Evolutionary conservation across 2,113 vertebrate species (phyloP).

Genomic region (Amphilophus citrinellus): DNA sequence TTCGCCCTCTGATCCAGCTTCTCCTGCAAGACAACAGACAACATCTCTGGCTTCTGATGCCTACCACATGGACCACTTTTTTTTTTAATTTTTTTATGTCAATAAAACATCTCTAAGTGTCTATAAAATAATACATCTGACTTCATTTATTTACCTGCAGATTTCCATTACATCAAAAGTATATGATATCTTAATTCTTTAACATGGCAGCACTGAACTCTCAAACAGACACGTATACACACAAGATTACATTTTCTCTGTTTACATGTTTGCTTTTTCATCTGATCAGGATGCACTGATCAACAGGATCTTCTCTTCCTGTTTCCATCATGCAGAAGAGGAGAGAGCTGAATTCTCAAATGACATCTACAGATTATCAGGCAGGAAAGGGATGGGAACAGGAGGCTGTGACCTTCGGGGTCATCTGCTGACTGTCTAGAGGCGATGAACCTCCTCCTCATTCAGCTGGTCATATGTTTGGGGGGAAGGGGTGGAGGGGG

Average conservation of each 20-base stretch:
- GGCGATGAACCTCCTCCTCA: neutral
- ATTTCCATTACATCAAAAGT: neutral
- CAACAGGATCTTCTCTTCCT: conserved; percentile 34
- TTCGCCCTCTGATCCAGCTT: neutral
- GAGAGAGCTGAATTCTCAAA: conserved; percentile 22
- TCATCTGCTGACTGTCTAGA: conserved; percentile 47
- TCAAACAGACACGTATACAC: neutral
- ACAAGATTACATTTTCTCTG: neutral
- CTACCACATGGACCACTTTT: neutral
- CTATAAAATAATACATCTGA: neutral
- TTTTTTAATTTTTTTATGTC: neutral
- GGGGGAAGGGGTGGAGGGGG: too few relatives aligned
- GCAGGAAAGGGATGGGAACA: conserved; percentile 67
- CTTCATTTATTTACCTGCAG: neutral
- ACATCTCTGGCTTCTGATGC: neutral
- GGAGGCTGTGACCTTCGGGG: conserved; percentile 56
- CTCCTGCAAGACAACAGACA: neutral
- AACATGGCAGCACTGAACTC: neutral
- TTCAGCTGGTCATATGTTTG: conserved; percentile 12
- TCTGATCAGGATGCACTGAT: conserved; percentile 16
- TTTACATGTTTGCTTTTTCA: conserved; percentile 8
- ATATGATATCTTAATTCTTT: neutral
- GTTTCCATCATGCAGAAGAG: conserved; percentile 39
- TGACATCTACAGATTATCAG: conserved; percentile 53
- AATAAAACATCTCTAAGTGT: neutral